phyloP scores from a whole-genome alignment of 2,888 invertebrate genomes.

The Idaea aversata region DNA sequence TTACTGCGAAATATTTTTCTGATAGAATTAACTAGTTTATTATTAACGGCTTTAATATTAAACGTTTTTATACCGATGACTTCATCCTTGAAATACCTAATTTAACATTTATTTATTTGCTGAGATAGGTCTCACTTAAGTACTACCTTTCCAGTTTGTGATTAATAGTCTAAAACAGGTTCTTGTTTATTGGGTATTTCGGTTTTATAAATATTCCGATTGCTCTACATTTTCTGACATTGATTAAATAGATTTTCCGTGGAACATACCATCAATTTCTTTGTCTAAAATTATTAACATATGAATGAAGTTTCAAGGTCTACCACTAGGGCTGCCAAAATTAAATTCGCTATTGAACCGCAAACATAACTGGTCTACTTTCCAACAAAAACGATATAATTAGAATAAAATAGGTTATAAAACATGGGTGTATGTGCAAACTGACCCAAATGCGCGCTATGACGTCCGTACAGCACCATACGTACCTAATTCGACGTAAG shows the following conservation, averaged over 20 bases:
- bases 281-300: not conserved
- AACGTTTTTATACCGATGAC: not conserved
- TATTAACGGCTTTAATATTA: not conserved
- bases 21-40: not conserved
- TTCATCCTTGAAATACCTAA: not conserved
- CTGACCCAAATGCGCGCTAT: constrained; percentile 69
- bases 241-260: not conserved
- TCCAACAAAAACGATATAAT: constrained; percentile 49
- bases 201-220: not conserved
- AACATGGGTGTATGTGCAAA: constrained; percentile 61
- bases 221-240: not conserved
- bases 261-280: not conserved
- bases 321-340: constrained; percentile 25
- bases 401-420: constrained; percentile 67
- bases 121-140: not conserved
- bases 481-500: constrained; percentile 54
- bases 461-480: constrained; percentile 57
- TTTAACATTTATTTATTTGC: not conserved
- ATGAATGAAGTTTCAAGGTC: constrained; percentile 18
- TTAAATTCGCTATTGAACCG: constrained; percentile 25
- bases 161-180: not conserved
- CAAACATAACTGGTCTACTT: constrained; percentile 47
- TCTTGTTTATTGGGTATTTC: not conserved
- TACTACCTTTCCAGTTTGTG: not conserved
- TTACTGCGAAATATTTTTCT: constrained; percentile 13